phyloP scores from a whole-genome alignment of 2,888 invertebrate species.

The Macrosoma leucophasiata region DNA sequence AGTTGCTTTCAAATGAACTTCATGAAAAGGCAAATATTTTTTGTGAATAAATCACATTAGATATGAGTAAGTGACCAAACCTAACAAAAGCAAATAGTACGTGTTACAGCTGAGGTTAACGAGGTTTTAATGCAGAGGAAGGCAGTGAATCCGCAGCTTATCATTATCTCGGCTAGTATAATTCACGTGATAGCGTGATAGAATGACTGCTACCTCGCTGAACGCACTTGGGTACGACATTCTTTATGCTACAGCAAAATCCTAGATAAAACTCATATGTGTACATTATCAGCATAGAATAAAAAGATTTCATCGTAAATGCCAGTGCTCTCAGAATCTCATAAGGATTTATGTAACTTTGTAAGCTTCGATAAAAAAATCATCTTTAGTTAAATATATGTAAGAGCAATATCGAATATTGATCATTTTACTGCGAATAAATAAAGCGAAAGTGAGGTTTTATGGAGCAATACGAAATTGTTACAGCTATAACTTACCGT shows the following conservation, averaged over 20 bases:
- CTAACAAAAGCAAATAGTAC: slow-evolving; percentile 42
- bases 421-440: slow-evolving; percentile 71
- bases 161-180: slow-evolving; percentile 45
- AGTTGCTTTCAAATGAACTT: slow-evolving; percentile 35
- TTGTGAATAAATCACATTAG: slow-evolving; percentile 10
- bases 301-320: too few species aligned
- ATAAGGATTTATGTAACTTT: too few species aligned
- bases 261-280: background rate
- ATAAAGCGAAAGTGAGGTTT: slow-evolving; percentile 70
- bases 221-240: slow-evolving; percentile 22
- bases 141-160: slow-evolving; percentile 48
- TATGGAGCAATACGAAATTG: slow-evolving; percentile 71
- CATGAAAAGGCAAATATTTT: slow-evolving; percentile 28
- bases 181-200: slow-evolving; percentile 35
- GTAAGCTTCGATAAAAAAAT: too few species aligned
- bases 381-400: slow-evolving; percentile 27
- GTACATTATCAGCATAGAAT: background rate
- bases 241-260: slow-evolving; percentile 12
- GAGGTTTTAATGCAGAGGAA: slow-evolving; percentile 64
- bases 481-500: slow-evolving; percentile 66
- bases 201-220: slow-evolving; percentile 39
- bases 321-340: too few species aligned
- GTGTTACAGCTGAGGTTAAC: slow-evolving; percentile 47
- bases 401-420: slow-evolving; percentile 62
- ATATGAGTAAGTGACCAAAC: slow-evolving; percentile 29